Evolutionary conservation across 2,113 vertebrate species (phyloP), one percentile per base, ranked within the genome.

Genomic region (Sphaerodactylus townsendi): DNA sequence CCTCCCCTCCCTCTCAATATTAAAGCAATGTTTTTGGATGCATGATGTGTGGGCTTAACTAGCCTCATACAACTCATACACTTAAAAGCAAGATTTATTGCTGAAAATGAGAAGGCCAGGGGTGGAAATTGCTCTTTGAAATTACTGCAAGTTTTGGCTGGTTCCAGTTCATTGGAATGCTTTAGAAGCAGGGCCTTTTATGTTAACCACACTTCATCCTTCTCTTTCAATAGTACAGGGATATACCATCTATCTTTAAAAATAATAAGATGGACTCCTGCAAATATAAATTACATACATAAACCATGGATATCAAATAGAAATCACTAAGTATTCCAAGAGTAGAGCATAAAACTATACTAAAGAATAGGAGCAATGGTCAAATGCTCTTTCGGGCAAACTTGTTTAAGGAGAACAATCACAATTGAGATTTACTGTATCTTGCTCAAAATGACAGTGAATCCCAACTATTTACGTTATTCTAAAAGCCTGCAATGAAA

Each of bases 31-130:
- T 89, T 93, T 92, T 91, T 86, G 81, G 91, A 25, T 83, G 68
- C 92, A 89, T 81, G 73, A 88, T 93, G 89, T 88, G 93, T 93
- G 93, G 92, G 93, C 92, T 93, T 92, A 89, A 92, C 83, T 89
- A 89, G 90, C 87, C 82, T 87, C 80, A 84, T 90, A 88, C 70
- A 90, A 87, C 81, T 91, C 85, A 90, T 92, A 94, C 85, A 92
- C 90, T 94, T 90, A 90, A 56, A 88, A 91, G 84, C 37, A 91
- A 92, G 91, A 91, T 89, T 93, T 94, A 93, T 80, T 78, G 85
- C 80, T 86, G 79, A 82, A 62, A 74, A 88, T 33, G 15, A 48
- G 72, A 78, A 80, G 76, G 53, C 39, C 15, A 62, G 59, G 33
- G 48, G 48, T 17, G 59, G 35, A 19, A 19, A 23, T 3, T 48